Evolutionary conservation across 2,113 vertebrate genomes (phyloP), one percentile per base, ranked within the genome.

Genomic region (Cyprinodon variegatus): DNA sequence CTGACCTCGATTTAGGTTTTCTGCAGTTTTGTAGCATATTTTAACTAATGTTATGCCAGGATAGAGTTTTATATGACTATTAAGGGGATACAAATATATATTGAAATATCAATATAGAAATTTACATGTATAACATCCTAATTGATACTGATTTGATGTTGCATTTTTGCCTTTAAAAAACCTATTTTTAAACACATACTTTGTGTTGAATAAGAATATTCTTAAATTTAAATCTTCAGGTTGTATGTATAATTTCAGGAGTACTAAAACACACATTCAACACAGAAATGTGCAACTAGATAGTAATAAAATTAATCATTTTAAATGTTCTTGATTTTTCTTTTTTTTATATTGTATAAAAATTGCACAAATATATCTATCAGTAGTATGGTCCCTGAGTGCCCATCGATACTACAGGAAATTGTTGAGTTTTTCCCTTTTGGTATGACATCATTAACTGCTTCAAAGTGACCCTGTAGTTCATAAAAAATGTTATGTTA

Each of bases 111-210:
- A 29, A 29, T 29, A 29, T 29, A 29, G 29, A 29, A 29, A 29
- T 29, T 29, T 29, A 29, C 29, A 29, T 29, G 1, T 29, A 29
- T 29, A 29, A 29, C 29, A 29, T 29, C 29, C 29, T 29, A 29
- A 29, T 29, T 29, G 29, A 29, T 29, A 29, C 29, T 29, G 29
- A 29, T 29, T 29, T 29, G 29, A 29, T 29, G 29, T 29, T 29
- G 29, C 29, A 29, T 53, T 65, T 3, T 68, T 3, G 63, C 41
- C 70, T 74, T 71, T 46, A 64, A 50, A 45, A 39, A 48, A 43
- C 29, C 11, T 17, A 38, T 13, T 38, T 4, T 63, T 36, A 63
- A 40, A 76, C 9, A 8, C 12, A 29, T 29, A 29, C 29, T 29
- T 29, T 29, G 29, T 29, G 29, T 29, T 29, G 29, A 29, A 45